Evolutionary conservation across 1,140 invertebrate species (phyloP), one percentile per base, ranked within the genome.

Genomic region (Berghia stephanieae): DNA sequence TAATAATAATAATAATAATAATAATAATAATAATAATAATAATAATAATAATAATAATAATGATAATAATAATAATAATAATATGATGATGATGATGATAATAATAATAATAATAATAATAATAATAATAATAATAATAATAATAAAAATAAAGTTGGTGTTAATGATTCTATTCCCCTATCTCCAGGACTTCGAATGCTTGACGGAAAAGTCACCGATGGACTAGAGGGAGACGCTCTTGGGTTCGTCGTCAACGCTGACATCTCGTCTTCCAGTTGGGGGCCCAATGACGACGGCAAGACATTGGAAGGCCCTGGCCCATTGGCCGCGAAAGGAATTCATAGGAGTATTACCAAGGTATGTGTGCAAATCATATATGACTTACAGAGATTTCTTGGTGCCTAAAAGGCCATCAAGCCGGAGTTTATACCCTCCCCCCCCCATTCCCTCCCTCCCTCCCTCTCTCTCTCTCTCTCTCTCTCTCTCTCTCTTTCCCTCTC

Each of bases 201-300:
- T 80, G 98, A 99, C 86, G 98, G 98, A 36, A 95, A 97, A 85
- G 97, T 99, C 6, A 99, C 98, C 0, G 98, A 99, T 91, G 94
- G 95, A 0, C 95, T 99, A 13, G 98, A 99, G 91, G 98, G 97
- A 0, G 91, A 95, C 74, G 97, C 96, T 0, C 90, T 99, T 3
- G 95, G 95, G 70, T 92, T 97, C 89, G 94, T 95, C 36, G 94
- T 98, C 85, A 95, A 99, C 88, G 96, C 99, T 67, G 96, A 99
- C 88, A 98, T 99, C 83, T 99, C 99, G 90, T 97, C 95, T 85
- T 97, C 98, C 0, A 97, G 95, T 8, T 99, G 98, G 98, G 98
- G 98, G 6, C 89, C 89, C 13, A 86, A 86, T 46, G 96, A 98
- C 86, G 94, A 97, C 88, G 96, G 96, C 0, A 91, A 92, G 86